A percentile compares a stretch with the other conserved stretches of the same genome.
phyloP scores from a whole-genome alignment of 2,888 invertebrate genomes.

The Heliconius sara region DNA sequence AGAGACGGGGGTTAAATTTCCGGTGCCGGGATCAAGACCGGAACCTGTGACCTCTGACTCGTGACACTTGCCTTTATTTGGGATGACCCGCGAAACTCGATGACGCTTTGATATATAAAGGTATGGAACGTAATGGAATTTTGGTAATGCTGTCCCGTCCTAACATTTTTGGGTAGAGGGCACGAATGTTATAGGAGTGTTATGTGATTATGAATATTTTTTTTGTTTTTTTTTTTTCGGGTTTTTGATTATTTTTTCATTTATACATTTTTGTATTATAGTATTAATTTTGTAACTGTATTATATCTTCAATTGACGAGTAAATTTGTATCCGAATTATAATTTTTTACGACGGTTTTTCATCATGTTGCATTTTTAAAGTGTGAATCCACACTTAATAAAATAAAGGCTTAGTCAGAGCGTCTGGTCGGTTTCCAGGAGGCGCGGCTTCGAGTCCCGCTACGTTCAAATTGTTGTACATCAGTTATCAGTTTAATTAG shows the following conservation, averaged over 20 bases:
- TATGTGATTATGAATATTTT: background rate
- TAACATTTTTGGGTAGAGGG: background rate
- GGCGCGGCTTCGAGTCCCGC: too few species aligned
- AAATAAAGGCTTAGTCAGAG: too few species aligned
- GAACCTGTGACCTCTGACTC: constrained; percentile 45
- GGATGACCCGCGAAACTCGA: constrained; percentile 40
- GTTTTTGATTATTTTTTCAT: background rate
- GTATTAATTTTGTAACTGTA: too few species aligned
- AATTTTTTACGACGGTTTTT: too few species aligned
- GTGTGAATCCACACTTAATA: too few species aligned
- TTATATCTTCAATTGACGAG: too few species aligned
- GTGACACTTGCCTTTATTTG: constrained; percentile 47
- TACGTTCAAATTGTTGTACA: too few species aligned
- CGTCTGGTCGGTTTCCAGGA: too few species aligned
- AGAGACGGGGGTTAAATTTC: constrained; percentile 51
- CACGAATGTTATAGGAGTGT: background rate
- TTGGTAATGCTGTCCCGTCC: background rate
- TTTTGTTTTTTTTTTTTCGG: background rate
- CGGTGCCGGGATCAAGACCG: constrained; percentile 42
- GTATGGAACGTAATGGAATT: constrained; percentile 12
- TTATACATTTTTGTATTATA: background rate
- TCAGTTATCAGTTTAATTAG: background rate
- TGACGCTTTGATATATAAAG: constrained; percentile 23
- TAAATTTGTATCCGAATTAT: too few species aligned
- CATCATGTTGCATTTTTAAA: too few species aligned